Conservation (phyloP, 1,140 invertebrate genomes). For the Chironomus tepperi region DNA sequence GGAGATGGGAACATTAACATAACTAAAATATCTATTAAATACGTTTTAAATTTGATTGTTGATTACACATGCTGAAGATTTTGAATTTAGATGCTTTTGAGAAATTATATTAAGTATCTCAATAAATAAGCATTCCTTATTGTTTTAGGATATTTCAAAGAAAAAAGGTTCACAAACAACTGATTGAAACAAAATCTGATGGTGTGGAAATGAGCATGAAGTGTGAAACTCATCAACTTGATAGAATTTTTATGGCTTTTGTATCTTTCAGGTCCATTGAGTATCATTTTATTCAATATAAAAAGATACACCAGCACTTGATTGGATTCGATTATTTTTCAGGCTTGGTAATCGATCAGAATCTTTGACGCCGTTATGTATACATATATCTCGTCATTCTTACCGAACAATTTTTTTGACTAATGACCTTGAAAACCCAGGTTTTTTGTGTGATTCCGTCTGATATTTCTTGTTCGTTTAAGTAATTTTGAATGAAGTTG, state of each 20-base stretch:
- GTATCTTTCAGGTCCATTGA: not conserved
- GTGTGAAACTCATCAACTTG: not conserved
- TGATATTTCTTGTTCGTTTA: not conserved
- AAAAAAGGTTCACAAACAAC: too few relatives aligned
- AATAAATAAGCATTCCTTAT: too few relatives aligned
- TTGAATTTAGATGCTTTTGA: too few relatives aligned
- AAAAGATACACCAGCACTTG: not conserved
- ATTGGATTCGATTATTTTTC: not conserved
- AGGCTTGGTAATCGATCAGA: not conserved
- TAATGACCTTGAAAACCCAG: too few relatives aligned
- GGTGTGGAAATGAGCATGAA: not conserved
- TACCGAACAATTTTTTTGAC: too few relatives aligned
- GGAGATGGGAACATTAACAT: too few relatives aligned
- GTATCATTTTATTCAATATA: not conserved
- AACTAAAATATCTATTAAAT: too few relatives aligned
- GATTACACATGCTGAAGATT: too few relatives aligned
- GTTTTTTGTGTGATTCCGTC: too few relatives aligned
- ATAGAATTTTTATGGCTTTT: constrained; percentile 6
- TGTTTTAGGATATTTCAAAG: too few relatives aligned
- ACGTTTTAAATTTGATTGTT: too few relatives aligned
- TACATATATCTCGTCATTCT: not conserved
- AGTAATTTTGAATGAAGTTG: not conserved
- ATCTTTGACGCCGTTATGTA: not conserved
- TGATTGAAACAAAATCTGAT: constrained; percentile 6
- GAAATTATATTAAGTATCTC: too few relatives aligned